phyloP scores from a whole-genome alignment of 2,113 vertebrate species.

The Hippocampus guttulatus region DNA sequence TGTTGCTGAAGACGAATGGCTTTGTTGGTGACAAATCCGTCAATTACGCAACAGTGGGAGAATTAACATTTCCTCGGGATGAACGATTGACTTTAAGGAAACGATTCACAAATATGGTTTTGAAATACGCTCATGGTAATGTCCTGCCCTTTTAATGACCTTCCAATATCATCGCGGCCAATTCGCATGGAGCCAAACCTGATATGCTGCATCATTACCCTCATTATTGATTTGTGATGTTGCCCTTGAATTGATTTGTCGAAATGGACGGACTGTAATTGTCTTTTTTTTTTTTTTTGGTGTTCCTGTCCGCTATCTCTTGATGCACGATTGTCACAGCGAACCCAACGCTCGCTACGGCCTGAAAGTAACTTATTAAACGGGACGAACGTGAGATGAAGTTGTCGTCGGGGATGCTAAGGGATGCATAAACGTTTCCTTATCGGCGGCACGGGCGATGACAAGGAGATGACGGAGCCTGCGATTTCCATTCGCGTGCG shows the following conservation, averaged over 20 bases:
- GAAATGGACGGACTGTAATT: conserved; percentile 3
- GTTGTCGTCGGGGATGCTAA: neutral
- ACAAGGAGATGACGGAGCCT: conserved; percentile 10
- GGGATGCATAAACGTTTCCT: conserved; percentile 41
- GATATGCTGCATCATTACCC: conserved; percentile 15
- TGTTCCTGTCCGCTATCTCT: neutral
- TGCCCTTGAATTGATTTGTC: conserved; percentile 23
- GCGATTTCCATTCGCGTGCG: conserved; percentile 12
- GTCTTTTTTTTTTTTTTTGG: neutral
- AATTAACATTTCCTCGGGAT: conserved; percentile 13
- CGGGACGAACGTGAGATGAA: conserved; percentile 24
- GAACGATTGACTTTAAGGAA: conserved; percentile 26
- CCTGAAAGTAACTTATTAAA: conserved; percentile 43
- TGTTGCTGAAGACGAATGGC: neutral
- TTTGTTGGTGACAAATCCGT: conserved; percentile 6
- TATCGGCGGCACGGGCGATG: conserved; percentile 31
- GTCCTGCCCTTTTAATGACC: conserved; percentile 12
- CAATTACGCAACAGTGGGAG: neutral
- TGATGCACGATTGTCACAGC: neutral
- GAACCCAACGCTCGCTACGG: neutral
- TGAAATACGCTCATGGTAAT: conserved; percentile 25
- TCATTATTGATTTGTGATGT: conserved; percentile 24
- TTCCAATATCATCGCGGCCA: neutral
- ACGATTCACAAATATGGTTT: conserved; percentile 24
- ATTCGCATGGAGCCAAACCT: conserved; percentile 8